phyloP scores from a whole-genome alignment of 64 coral and sea anemone genomes.

The Stylophora pistillata region DNA sequence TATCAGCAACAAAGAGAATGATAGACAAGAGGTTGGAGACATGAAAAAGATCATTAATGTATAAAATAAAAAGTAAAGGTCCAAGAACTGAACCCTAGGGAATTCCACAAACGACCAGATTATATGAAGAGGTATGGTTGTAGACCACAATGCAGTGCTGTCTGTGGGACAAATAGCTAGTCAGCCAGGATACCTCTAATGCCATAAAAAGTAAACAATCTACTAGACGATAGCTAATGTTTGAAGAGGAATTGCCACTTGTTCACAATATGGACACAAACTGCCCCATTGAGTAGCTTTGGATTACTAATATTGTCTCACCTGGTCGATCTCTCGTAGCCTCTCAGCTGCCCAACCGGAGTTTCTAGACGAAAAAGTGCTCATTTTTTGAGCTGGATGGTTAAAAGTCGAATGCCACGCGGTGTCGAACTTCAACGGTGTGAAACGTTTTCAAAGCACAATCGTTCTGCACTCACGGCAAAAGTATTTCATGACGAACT shows the following conservation, averaged over 20 bases:
- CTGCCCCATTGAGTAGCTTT: not conserved
- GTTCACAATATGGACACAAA: not conserved
- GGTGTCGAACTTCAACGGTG: not conserved
- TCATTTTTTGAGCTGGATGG: not conserved
- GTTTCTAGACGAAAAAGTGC: not conserved
- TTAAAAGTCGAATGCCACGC: not conserved
- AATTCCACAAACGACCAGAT: too few species aligned
- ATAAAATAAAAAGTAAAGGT: too few species aligned
- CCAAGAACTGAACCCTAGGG: too few species aligned
- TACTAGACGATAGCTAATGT: not conserved
- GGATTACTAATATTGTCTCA: conserved; percentile 20
- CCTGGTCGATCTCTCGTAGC: conserved; percentile 64
- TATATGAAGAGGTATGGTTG: too few species aligned
- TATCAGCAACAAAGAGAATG: too few species aligned
- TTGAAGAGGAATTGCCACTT: conserved; percentile 12
- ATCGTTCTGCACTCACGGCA: not conserved
- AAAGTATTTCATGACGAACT: too few species aligned
- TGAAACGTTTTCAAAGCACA: conserved; percentile 21
- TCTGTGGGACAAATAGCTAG: too few species aligned
- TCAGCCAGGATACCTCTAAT: too few species aligned
- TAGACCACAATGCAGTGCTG: too few species aligned
- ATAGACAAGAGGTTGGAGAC: too few species aligned
- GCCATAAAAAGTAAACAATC: conserved; percentile 64
- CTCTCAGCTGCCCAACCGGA: conserved; percentile 52
- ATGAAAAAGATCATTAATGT: too few species aligned